phyloP scores from a whole-genome alignment of 2,113 vertebrate species.

The Solea senegalensis region DNA sequence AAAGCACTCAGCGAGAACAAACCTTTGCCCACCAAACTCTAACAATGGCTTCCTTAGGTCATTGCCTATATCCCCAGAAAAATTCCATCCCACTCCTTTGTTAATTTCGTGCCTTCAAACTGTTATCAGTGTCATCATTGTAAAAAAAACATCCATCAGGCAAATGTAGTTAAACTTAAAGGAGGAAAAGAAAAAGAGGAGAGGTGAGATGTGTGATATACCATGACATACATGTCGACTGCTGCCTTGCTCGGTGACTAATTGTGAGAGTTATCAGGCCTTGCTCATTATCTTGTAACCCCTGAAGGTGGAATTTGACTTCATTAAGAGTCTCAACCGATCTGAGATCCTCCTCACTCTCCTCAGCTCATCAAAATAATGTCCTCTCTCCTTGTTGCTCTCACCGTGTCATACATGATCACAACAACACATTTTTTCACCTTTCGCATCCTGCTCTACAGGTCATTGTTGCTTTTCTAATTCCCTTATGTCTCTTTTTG shows the following conservation, averaged over 20 bases:
- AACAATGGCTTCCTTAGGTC: too few relatives aligned
- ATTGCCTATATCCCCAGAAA: too few relatives aligned
- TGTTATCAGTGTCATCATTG: too few relatives aligned
- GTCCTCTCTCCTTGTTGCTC: neutral
- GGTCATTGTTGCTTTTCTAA: constrained; percentile 1
- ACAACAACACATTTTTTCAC: neutral
- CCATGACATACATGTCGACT: constrained; percentile 10
- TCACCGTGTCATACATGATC: neutral
- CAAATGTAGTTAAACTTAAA: constrained; percentile 8
- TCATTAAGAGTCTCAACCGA: constrained; percentile 16
- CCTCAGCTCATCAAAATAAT: constrained; percentile 19
- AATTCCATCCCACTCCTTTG: too few relatives aligned
- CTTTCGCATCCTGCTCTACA: neutral
- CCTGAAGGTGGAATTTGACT: constrained; percentile 36
- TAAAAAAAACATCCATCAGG: too few relatives aligned
- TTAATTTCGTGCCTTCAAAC: too few relatives aligned
- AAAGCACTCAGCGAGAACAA: too few relatives aligned
- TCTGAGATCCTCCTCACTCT: neutral
- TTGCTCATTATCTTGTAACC: constrained; percentile 35
- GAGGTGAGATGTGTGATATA: constrained; percentile 2
- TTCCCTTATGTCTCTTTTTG: constrained; percentile 2
- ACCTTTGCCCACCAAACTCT: too few relatives aligned
- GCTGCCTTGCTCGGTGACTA: constrained; percentile 26
- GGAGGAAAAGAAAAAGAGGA: neutral
- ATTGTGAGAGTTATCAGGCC: constrained; percentile 22